Evolutionary conservation across 1,140 invertebrate genomes (phyloP).

Genomic region (Thaumetopoea pityocampa): DNA sequence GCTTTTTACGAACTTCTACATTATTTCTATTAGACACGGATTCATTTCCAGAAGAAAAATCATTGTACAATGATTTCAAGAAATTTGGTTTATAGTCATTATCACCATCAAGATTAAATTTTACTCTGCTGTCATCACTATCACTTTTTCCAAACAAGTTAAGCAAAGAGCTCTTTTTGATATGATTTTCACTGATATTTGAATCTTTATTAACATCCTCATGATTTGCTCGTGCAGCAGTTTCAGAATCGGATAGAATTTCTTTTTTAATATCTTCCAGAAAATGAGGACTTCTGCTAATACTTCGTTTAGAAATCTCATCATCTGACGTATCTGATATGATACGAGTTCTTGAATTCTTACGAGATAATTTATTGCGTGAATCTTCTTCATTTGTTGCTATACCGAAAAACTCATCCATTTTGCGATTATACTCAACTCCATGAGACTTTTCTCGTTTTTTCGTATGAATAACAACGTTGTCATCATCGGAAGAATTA

Average conservation of each 20-base stretch:
- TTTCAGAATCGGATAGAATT: constrained; percentile 71
- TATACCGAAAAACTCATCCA: constrained; percentile 51
- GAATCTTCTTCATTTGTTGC: constrained; percentile 60
- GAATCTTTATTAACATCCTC: constrained; percentile 42
- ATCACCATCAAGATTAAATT: constrained; percentile 42
- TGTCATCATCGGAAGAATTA: constrained; percentile 78
- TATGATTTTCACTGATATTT: constrained; percentile 50
- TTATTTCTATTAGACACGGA: constrained; percentile 50
- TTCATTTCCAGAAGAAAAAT: constrained; percentile 77
- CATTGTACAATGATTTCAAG: constrained; percentile 47
- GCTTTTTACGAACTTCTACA: constrained; percentile 81
- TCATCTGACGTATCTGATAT: constrained; percentile 79
- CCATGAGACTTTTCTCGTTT: constrained; percentile 65
- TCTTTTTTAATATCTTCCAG: constrained; percentile 56
- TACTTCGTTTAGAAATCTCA: constrained; percentile 59
- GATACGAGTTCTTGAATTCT: constrained; percentile 77
- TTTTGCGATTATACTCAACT: constrained; percentile 60
- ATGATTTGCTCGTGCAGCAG: constrained; percentile 46
- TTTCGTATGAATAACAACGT: constrained; percentile 48
- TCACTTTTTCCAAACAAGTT: constrained; percentile 67
- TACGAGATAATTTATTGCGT: constrained; percentile 68
- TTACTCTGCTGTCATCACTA: constrained; percentile 60
- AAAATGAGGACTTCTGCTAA: constrained; percentile 61
- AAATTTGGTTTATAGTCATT: constrained; percentile 47
- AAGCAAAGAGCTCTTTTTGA: constrained; percentile 65